Conservation (phyloP, 2,888 invertebrate species). For the Drosophila silvestris region DNA sequence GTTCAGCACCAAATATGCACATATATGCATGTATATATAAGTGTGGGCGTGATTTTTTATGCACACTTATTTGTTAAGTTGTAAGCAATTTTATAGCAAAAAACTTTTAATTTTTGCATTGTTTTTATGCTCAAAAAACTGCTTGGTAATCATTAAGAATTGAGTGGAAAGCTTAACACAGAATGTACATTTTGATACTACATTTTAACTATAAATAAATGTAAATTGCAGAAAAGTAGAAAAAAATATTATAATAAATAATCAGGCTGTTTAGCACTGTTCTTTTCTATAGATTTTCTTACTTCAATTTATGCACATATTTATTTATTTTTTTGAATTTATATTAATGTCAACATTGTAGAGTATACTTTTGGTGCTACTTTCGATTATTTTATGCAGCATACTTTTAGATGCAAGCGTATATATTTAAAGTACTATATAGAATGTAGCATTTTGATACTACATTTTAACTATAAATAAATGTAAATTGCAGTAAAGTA, state of each 20-base stretch:
- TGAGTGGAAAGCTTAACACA: not conserved
- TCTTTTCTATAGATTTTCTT: not conserved
- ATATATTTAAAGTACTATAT: too few relatives aligned
- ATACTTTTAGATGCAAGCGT: conserved; percentile 29
- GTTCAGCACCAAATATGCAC: conserved; percentile 6
- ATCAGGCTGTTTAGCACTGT: not conserved
- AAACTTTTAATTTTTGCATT: not conserved
- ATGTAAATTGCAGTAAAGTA: too few relatives aligned
- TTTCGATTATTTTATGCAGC: not conserved
- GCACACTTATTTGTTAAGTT: conserved; percentile 1
- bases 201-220: too few relatives aligned
- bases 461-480: too few relatives aligned
- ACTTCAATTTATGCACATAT: not conserved
- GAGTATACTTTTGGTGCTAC: conserved; percentile 14
- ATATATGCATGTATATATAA: not conserved
- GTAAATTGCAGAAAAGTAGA: too few relatives aligned
- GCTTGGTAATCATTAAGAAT: not conserved
- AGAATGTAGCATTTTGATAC: too few relatives aligned
- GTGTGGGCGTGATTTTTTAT: conserved; percentile 15
- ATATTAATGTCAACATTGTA: rapidly evolving
- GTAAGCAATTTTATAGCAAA: conserved; percentile 26
- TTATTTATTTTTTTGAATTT: not conserved
- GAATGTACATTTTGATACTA: too few relatives aligned
- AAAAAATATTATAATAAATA: not conserved
- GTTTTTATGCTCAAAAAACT: not conserved